phyloP scores from a whole-genome alignment of 1,140 invertebrate genomes.

The Diplogasteroides magnus region DNA sequence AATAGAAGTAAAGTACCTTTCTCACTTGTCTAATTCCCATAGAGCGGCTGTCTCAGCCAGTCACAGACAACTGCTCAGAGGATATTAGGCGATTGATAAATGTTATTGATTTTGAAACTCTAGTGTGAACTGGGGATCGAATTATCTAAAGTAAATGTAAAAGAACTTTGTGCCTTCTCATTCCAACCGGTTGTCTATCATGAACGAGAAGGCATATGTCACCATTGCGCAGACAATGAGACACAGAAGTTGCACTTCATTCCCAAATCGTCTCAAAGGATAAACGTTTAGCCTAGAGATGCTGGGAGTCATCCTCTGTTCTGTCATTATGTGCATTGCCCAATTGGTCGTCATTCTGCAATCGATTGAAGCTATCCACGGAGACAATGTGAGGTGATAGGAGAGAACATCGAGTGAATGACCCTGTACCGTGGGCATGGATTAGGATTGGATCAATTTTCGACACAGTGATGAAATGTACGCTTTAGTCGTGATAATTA shows the following conservation, averaged over 20 bases:
- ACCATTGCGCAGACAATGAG: too few relatives aligned
- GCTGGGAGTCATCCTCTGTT: constrained; percentile 2
- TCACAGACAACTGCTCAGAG: constrained; percentile 32
- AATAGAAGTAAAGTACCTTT: constrained; percentile 28
- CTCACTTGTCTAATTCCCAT: constrained; percentile 29
- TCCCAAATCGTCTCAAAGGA: too few relatives aligned
- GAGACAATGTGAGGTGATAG: too few relatives aligned
- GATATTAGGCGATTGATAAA: constrained; percentile 35
- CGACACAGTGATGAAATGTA: constrained; percentile 5
- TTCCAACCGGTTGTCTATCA: too few relatives aligned
- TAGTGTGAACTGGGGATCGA: constrained; percentile 9
- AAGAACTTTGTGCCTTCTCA: not conserved
- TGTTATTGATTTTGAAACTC: constrained; percentile 21
- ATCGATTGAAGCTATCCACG: too few relatives aligned
- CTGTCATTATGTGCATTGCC: constrained; percentile 8
- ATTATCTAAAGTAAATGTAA: not conserved
- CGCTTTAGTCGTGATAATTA: not conserved
- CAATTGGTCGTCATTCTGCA: too few relatives aligned
- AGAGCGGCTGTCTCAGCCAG: constrained; percentile 36
- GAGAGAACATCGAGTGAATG: too few relatives aligned
- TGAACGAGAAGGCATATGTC: constrained; percentile 4
- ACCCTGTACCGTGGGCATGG: constrained; percentile 7
- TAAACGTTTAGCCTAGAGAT: too few relatives aligned
- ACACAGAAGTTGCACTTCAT: too few relatives aligned
- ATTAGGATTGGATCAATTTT: constrained; percentile 4